phyloP scores from a whole-genome alignment of 2,888 invertebrate species.

The Drosophila fungiperda region DNA sequence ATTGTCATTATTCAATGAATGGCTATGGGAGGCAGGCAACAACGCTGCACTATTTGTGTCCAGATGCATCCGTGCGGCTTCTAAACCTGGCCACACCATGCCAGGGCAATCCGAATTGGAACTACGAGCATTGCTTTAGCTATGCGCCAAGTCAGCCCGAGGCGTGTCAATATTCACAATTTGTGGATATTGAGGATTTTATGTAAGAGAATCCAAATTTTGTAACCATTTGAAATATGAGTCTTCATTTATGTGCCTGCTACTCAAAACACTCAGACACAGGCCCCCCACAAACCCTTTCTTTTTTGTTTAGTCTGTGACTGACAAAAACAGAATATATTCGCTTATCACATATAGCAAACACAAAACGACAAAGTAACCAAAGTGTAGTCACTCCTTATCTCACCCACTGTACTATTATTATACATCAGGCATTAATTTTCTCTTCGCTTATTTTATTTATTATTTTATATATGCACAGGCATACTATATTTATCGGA shows the following conservation, averaged over 20 bases:
- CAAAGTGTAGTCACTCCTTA: conserved; percentile 49
- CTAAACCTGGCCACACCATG: conserved; percentile 85
- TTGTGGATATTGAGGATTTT: conserved; percentile 91
- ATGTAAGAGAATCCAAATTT: conserved; percentile 87
- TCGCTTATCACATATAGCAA: conserved; percentile 41
- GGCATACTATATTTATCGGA: conserved; percentile 5
- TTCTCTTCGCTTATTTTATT: conserved; percentile 20
- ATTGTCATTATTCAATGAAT: conserved; percentile 18
- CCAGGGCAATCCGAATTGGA: conserved; percentile 86
- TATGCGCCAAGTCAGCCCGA: conserved; percentile 86
- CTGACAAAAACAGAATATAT: conserved; percentile 10
- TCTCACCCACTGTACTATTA: conserved; percentile 56
- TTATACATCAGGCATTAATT: conserved; percentile 45
- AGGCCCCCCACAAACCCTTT: not conserved
- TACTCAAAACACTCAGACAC: not conserved
- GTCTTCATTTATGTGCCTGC: not conserved
- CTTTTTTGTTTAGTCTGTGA: conserved; percentile 7
- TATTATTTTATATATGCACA: conserved; percentile 6
- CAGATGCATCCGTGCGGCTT: conserved; percentile 16
- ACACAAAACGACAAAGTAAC: conserved; percentile 18
- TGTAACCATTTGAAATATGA: not conserved
- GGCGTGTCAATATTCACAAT: conserved; percentile 88
- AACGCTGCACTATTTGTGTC: conserved; percentile 19
- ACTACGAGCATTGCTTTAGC: conserved; percentile 89
- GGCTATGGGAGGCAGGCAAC: conserved; percentile 14